Evolutionary conservation across 2,888 invertebrate species (phyloP).

Genomic region (Amphipyra tragopoginis): DNA sequence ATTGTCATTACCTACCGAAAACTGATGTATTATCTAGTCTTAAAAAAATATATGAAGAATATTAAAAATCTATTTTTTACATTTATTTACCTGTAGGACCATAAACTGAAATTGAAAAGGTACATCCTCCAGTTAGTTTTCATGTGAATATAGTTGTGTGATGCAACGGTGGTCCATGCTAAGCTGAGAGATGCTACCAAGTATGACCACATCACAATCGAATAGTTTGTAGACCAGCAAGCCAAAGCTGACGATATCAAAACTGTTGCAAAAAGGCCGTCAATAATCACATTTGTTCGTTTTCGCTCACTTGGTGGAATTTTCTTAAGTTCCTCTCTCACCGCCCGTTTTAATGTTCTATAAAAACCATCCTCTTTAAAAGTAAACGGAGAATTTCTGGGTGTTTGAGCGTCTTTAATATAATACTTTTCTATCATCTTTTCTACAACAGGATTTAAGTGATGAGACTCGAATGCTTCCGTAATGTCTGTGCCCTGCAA

Average conservation of each 20-base stretch:
- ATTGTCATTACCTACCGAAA: too few species aligned
- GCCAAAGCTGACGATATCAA: conserved; percentile 73
- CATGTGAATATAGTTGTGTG: conserved; percentile 95
- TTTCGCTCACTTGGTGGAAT: conserved; percentile 73
- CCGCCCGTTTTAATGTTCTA: conserved; percentile 91
- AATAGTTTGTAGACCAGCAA: conserved; percentile 71
- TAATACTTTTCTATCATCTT: conserved; percentile 91
- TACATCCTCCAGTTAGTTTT: conserved; percentile 95
- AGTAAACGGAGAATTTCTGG: conserved; percentile 93
- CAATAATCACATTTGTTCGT: conserved; percentile 72
- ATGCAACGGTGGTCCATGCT: conserved; percentile 90
- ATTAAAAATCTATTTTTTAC: too few species aligned
- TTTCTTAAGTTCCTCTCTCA: conserved; percentile 88
- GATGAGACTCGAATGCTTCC: conserved; percentile 91
- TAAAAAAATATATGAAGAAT: too few species aligned
- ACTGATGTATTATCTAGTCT: too few species aligned
- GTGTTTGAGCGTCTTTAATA: conserved; percentile 90
- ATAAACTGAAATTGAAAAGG: conserved; percentile 92
- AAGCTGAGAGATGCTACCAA: conserved; percentile 85
- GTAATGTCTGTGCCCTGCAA: conserved; percentile 91
- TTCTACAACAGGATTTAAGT: conserved; percentile 87
- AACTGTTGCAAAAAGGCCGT: conserved; percentile 76
- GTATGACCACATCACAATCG: conserved; percentile 68
- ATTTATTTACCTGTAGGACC: conserved; percentile 90
- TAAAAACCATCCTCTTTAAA: conserved; percentile 94